A percentile compares a stretch with the other conserved stretches of the same genome.
phyloP scores from a whole-genome alignment of 2,888 invertebrate species.

The Choreutis nemorana region DNA sequence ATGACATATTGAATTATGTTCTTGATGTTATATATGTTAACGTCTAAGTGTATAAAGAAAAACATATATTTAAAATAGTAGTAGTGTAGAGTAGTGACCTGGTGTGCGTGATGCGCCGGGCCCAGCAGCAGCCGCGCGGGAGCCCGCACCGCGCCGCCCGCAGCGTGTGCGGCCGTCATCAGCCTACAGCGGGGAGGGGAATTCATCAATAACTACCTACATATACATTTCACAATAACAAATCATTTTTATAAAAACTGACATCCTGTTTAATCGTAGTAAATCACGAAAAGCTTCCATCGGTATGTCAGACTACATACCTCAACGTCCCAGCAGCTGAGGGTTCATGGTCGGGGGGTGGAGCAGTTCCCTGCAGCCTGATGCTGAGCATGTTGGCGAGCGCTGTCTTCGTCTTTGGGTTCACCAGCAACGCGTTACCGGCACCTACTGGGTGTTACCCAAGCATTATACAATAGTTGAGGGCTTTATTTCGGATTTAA shows the following conservation, averaged over 20 bases:
- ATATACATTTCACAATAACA: no score
- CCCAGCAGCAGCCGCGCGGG: slow-evolving; percentile 55
- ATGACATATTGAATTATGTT: no score
- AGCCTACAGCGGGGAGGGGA: no score
- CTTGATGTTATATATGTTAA: no score
- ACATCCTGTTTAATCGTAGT: no score
- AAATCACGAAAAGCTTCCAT: no score
- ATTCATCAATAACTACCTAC: no score
- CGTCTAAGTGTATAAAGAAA: neutral
- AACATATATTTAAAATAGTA: neutral
- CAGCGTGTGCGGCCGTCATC: slow-evolving; percentile 83
- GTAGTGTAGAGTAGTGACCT: slow-evolving; percentile 18
- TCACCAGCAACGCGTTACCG: slow-evolving; percentile 71
- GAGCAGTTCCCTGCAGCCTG: slow-evolving; percentile 60
- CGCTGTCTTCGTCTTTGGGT: slow-evolving; percentile 93
- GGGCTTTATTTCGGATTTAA: neutral
- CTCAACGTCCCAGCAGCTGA: slow-evolving; percentile 74
- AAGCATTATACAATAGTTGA: neutral
- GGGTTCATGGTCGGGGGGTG: slow-evolving; percentile 55
- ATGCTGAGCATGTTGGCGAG: slow-evolving; percentile 93
- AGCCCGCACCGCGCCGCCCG: slow-evolving; percentile 32
- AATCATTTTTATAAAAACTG: no score
- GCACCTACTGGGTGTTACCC: slow-evolving; percentile 16
- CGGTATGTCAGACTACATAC: no score
- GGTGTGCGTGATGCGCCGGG: slow-evolving; percentile 56